Conservation (phyloP, 2,888 invertebrate genomes). For the Athetis lepigone region DNA sequence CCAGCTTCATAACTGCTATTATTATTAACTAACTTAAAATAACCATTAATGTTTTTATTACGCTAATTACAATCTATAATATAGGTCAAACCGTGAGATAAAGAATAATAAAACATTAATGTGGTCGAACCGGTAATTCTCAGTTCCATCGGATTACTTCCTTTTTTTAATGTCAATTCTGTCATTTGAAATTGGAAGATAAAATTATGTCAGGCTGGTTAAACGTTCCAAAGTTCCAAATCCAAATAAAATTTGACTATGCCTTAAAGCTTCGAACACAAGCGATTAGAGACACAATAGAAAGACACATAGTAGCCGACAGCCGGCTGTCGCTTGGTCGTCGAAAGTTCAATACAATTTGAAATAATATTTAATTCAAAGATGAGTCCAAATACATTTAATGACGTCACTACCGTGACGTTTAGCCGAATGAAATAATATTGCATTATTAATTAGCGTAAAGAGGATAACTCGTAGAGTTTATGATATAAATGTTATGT, state of each 20-base stretch:
- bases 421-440: constrained; percentile 33
- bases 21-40: background rate
- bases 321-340: too few species aligned
- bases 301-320: too few species aligned
- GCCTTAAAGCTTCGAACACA: too few species aligned
- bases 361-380: background rate
- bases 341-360: too few species aligned
- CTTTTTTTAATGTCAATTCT: background rate
- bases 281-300: too few species aligned
- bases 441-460: constrained; percentile 49
- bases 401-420: constrained; percentile 36
- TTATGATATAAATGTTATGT: constrained; percentile 30
- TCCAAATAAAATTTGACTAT: too few species aligned
- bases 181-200: background rate
- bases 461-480: constrained; percentile 39
- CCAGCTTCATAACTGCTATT: constrained; percentile 8
- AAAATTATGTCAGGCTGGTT: background rate
- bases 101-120: background rate
- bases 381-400: background rate
- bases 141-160: background rate
- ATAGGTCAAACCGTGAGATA: constrained; percentile 1
- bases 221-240: background rate
- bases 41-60: background rate
- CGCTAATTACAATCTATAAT: background rate
- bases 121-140: background rate